These are phyloP conservation scores for Verasper variegatus DNA, from an alignment of 2,113 vertebrate genomes.

Conservation along the genomic window DNA sequence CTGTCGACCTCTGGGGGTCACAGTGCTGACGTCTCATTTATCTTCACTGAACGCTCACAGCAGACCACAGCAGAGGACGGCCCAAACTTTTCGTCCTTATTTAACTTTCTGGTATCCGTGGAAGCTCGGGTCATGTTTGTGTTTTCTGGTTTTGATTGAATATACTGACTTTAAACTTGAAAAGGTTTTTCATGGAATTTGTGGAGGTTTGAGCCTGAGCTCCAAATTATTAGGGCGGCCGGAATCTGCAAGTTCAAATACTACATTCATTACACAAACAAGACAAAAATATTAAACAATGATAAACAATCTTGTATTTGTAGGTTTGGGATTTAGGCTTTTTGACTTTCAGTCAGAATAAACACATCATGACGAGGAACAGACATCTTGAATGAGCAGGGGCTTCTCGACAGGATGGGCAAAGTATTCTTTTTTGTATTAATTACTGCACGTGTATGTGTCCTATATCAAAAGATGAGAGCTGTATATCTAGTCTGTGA, in stretches of 20 bases:
- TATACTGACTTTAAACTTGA: too few species aligned
- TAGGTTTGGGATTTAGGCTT: background rate
- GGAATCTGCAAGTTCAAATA: background rate
- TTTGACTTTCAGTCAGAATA: too few species aligned
- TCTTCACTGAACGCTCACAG: background rate
- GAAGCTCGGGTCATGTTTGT: background rate
- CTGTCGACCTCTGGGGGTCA: background rate
- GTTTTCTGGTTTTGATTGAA: background rate
- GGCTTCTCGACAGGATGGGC: too few species aligned
- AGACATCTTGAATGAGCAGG: too few species aligned
- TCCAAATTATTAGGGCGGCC: background rate
- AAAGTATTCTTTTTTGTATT: too few species aligned
- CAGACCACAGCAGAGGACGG: background rate
- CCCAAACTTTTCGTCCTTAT: background rate
- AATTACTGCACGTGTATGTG: too few species aligned
- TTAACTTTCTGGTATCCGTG: background rate
- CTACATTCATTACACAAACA: background rate
- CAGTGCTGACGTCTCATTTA: background rate
- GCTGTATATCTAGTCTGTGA: too few species aligned
- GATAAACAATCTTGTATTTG: background rate
- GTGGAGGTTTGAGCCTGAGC: background rate
- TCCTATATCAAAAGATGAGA: too few species aligned
- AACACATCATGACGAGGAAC: too few species aligned
- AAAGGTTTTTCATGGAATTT: background rate
- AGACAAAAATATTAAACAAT: background rate